Percentiles rank a stretch among this genome's conserved stretches.
These are phyloP conservation scores for Melanerpes aurifrons DNA, from an alignment of 2,113 vertebrate species.

Conservation along the genomic window DNA sequence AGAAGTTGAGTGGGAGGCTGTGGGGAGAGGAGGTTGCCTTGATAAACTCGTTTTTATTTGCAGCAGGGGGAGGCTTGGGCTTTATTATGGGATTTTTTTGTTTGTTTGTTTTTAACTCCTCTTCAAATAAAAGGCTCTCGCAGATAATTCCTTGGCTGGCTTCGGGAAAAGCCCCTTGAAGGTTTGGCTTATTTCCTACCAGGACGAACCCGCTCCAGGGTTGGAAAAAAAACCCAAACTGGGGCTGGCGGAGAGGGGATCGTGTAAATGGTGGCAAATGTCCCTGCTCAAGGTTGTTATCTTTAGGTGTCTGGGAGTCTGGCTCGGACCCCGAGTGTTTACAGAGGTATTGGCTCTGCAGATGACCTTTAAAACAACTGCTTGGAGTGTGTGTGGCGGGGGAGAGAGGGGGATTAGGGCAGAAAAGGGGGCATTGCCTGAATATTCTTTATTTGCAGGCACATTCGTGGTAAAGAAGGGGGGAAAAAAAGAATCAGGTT, in stretches of 20 bases:
- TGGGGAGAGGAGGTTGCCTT: background rate
- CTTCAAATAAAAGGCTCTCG: background rate
- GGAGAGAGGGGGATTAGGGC: fast-evolving
- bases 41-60: background rate
- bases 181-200: background rate
- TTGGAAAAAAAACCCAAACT: background rate
- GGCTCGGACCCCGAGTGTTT: background rate
- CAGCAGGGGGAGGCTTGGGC: background rate
- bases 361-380: background rate
- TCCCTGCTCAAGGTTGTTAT: background rate
- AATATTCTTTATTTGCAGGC: background rate
- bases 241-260: background rate
- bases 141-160: background rate
- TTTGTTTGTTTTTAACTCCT: background rate
- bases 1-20: background rate
- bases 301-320: background rate
- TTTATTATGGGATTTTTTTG: background rate
- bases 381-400: background rate
- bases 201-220: background rate
- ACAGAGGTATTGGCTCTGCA: background rate
- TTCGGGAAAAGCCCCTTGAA: background rate
- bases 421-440: background rate
- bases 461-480: no score
- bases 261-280: background rate
- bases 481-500: background rate